Evolutionary conservation across 2,888 invertebrate species (phyloP).

Genomic region (Erpobdella octoculata): DNA sequence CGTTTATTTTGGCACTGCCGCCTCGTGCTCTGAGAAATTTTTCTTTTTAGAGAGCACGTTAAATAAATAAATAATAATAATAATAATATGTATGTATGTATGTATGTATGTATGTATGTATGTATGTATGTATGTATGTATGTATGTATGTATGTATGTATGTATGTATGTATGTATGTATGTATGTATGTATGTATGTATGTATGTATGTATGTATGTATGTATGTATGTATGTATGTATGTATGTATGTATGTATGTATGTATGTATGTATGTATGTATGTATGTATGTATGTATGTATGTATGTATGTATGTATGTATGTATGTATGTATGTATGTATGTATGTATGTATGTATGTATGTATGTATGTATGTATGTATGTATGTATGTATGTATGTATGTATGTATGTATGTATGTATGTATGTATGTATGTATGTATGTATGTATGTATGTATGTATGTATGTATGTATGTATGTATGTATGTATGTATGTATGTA

Average conservation of each 20-base stretch:
- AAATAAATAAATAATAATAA: no score
- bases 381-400: conserved; percentile 12
- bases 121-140: conserved; percentile 1
- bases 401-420: conserved; percentile 12
- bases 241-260: conserved; percentile 1
- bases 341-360: conserved; percentile 11
- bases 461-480: conserved; percentile 12
- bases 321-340: conserved; percentile 1
- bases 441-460: conserved; percentile 9
- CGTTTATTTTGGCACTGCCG: no score
- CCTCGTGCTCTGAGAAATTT: no score
- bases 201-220: conserved; percentile 1
- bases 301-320: conserved; percentile 1
- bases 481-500: not conserved
- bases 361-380: conserved; percentile 9
- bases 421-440: conserved; percentile 12
- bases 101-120: not conserved
- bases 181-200: conserved; percentile 1
- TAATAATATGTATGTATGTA: no score
- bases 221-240: conserved; percentile 1
- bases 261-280: conserved; percentile 1
- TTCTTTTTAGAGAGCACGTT: no score
- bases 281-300: conserved; percentile 1
- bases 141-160: conserved; percentile 1
- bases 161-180: conserved; percentile 1